Conservation (phyloP, 2,797 vertebrate species). For the Dromococcyx pavoninus region DNA sequence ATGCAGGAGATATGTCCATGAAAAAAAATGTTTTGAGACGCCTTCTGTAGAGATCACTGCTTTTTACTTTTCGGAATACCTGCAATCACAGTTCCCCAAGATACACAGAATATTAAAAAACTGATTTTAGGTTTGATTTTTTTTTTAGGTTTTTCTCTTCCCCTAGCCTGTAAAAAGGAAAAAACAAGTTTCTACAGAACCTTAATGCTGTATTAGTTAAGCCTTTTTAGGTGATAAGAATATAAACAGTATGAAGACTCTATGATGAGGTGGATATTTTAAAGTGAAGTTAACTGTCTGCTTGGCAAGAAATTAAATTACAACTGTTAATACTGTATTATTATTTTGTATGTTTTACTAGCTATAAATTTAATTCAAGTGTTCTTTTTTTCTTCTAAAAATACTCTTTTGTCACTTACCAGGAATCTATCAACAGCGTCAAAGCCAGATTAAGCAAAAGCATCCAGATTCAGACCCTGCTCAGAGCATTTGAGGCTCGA, state of each 20-base stretch:
- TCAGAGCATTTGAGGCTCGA: slow-evolving; percentile 94
- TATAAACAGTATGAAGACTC: background rate
- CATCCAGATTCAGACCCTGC: slow-evolving; percentile 90
- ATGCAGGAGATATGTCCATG: background rate
- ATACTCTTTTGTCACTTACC: slow-evolving; percentile 36
- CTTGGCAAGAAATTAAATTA: background rate
- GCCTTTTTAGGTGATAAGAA: background rate
- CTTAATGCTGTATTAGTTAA: background rate
- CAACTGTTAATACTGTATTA: background rate
- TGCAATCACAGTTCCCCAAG: background rate
- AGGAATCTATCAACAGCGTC: slow-evolving; percentile 97
- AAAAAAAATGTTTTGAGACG: background rate
- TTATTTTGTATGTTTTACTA: background rate
- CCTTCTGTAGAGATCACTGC: background rate
- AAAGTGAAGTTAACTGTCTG: background rate
- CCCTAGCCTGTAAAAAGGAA: background rate
- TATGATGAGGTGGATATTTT: background rate
- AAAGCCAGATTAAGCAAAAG: slow-evolving; percentile 93
- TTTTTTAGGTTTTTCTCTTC: no score
- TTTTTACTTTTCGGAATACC: background rate
- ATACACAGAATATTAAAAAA: background rate
- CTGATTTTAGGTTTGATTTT: background rate
- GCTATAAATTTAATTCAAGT: background rate
- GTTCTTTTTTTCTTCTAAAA: background rate
- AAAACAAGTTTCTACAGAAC: background rate